Percentiles rank a stretch among this genome's conserved stretches.
Conservation (phyloP, 2,888 invertebrate species). For the Chrysolina oricalcia region DNA sequence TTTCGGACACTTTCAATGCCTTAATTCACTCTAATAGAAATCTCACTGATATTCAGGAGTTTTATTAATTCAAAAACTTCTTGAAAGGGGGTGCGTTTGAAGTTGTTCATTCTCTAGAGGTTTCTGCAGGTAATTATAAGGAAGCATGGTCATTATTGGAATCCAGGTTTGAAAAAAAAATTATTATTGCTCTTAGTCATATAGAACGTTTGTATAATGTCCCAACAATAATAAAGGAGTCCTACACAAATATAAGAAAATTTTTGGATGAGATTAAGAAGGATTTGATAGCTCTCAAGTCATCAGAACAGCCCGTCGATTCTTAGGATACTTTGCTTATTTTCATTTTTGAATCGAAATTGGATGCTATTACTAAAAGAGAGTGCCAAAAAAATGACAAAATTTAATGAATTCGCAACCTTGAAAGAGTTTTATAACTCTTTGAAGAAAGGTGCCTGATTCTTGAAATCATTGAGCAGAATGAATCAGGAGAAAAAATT, state of each 20-base stretch:
- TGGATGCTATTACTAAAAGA: no score
- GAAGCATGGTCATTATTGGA: slow-evolving; percentile 39
- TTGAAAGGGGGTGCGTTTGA: slow-evolving; percentile 39
- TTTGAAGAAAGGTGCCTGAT: not conserved
- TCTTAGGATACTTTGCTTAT: slow-evolving; percentile 34
- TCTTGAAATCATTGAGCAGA: not conserved
- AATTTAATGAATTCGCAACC: not conserved
- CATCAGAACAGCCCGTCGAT: no score
- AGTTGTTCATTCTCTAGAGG: slow-evolving; percentile 38
- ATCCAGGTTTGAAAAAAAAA: slow-evolving; percentile 41
- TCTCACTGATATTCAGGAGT: slow-evolving; percentile 39
- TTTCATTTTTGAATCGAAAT: slow-evolving; percentile 35
- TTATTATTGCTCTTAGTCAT: slow-evolving; percentile 27
- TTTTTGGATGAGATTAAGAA: slow-evolving; percentile 37
- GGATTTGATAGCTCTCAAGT: no score
- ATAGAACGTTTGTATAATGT: slow-evolving; percentile 38
- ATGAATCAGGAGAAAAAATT: no score
- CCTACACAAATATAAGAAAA: slow-evolving; percentile 31
- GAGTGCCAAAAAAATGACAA: slow-evolving; percentile 30
- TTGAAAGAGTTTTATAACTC: not conserved
- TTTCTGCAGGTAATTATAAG: slow-evolving; percentile 39
- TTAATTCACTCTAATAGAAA: slow-evolving; percentile 28
- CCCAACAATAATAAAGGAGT: slow-evolving; percentile 30
- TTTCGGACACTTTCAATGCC: no score
- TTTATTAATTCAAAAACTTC: slow-evolving; percentile 39